Percentiles rank a stretch among this genome's conserved stretches.
phyloP scores from a whole-genome alignment of 2,888 invertebrate genomes.

The Drosophila gaucha region DNA sequence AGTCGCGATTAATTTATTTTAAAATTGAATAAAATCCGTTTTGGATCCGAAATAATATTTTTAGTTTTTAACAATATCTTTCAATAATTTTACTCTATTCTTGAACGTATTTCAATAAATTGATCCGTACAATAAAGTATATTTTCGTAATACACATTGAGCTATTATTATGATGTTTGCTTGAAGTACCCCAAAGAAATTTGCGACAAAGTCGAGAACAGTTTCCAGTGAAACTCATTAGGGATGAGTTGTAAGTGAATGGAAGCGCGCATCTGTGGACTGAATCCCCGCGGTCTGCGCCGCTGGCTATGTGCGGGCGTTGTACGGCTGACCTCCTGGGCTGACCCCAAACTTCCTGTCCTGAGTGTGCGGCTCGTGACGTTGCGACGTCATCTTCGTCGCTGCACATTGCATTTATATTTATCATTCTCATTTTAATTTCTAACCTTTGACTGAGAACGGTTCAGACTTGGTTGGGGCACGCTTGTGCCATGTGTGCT shows the following conservation, averaged over 20 bases:
- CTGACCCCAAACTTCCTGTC: constrained; percentile 74
- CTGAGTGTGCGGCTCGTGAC: constrained; percentile 25
- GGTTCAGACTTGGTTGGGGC: constrained; percentile 18
- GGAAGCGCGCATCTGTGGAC: constrained; percentile 15
- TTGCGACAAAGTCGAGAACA: constrained; percentile 1
- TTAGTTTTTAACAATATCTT: not conserved
- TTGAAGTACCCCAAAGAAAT: not conserved
- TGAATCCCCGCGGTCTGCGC: constrained; percentile 2
- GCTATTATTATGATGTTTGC: constrained; percentile 16
- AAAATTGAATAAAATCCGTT: too few relatives aligned
- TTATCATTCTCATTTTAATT: constrained; percentile 69
- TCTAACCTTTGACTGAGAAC: constrained; percentile 73
- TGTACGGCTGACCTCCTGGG: constrained; percentile 52
- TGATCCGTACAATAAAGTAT: not conserved
- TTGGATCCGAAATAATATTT: too few relatives aligned
- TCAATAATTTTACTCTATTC: not conserved
- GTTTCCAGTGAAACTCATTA: constrained; percentile 31
- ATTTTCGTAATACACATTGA: constrained; percentile 1
- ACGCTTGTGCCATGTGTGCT: constrained; percentile 13
- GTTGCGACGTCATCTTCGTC: constrained; percentile 36
- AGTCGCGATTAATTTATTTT: not conserved
- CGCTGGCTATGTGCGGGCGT: constrained; percentile 24
- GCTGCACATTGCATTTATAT: constrained; percentile 35
- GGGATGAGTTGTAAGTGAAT: constrained; percentile 3
- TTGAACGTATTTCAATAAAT: too few relatives aligned